phyloP scores from a whole-genome alignment of 2,888 invertebrate species.

The Pyrocoelia pectoralis region DNA sequence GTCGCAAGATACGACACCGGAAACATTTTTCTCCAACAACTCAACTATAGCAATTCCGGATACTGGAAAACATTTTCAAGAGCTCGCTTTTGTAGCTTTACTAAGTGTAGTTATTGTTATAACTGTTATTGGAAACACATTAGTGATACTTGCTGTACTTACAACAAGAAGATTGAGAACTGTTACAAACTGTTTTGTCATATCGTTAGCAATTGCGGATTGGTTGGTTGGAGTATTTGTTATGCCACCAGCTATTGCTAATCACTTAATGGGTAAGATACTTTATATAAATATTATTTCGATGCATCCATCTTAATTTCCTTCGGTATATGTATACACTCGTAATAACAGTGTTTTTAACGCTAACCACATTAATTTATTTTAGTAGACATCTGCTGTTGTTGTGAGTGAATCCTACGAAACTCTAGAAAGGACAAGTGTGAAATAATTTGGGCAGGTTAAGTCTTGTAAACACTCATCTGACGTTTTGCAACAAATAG shows the following conservation, averaged over 20 bases:
- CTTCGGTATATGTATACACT: too few species aligned
- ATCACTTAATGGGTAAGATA: conserved; percentile 80
- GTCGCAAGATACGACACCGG: conserved; percentile 49
- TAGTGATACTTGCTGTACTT: conserved; percentile 89
- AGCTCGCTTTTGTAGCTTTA: conserved; percentile 70
- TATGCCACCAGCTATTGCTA: conserved; percentile 93
- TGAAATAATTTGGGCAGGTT: too few species aligned
- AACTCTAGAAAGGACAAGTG: too few species aligned
- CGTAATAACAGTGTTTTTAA: too few species aligned
- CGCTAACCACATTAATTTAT: too few species aligned
- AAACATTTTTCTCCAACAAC: conserved; percentile 35
- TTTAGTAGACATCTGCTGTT: too few species aligned
- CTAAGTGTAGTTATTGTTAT: conserved; percentile 74
- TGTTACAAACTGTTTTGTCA: conserved; percentile 95
- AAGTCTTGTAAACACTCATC: too few species aligned
- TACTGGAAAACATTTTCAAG: conserved; percentile 50
- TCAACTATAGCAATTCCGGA: conserved; percentile 28
- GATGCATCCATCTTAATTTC: too few species aligned
- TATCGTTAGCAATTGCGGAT: conserved; percentile 93
- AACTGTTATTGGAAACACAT: conserved; percentile 84
- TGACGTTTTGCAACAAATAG: too few species aligned
- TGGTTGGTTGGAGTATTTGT: conserved; percentile 92
- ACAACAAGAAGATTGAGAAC: conserved; percentile 87
- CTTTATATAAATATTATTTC: neutral
- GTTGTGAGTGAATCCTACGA: too few species aligned